Base-by-base conservation (phyloP, 2,888 invertebrate species). In the Phaonia tiefii region DNA sequence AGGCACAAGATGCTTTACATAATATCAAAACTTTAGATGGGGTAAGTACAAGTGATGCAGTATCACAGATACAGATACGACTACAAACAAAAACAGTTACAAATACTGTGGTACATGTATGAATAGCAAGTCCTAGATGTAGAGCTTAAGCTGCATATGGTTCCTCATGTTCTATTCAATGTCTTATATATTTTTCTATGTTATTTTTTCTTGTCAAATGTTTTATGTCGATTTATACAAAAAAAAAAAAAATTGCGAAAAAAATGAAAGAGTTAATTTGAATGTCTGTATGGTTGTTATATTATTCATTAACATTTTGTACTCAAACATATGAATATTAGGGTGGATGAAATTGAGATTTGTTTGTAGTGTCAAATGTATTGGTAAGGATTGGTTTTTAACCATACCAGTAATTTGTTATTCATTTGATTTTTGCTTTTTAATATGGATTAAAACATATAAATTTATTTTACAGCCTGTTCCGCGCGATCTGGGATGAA, bases 1-100 rank as follows among this genome's bases (percentile, higher is more conserved):
- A 96, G 92, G 99, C 99, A 88, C 99, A 99, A 93, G 98, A 98
- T 92, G 98, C 97, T 91, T 94, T 99, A 90, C 99, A 99, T 94
- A 99, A 99, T 93, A 96, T 99, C 91, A 98, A 97, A 94, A 98
- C 98, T 85, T 94, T 99, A 92, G 95, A 95, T 87, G 98, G 98
- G 95, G 98, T 98, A 93, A 97, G 97, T 96, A 87, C 54, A 54
- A 31, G 15, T 66, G n/a, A n/a, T 20, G 17, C 65, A 3, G 11
- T n/a, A 15, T 25, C 10, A 8, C 31, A 31, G 39, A 26, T 31
- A n/a, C 8, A 65, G 13, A 3, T 20, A 26, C 44, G 11, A 26
- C n/a, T 13, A 20, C 17, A 17, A 46, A 22, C 46, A 13, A 65
- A n/a, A n/a, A n/a, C n/a, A 31, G 8, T 31, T 31, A 31, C 8